phyloP scores from a whole-genome alignment of 2,797 vertebrate genomes.

The Eulemur coronatus region DNA sequence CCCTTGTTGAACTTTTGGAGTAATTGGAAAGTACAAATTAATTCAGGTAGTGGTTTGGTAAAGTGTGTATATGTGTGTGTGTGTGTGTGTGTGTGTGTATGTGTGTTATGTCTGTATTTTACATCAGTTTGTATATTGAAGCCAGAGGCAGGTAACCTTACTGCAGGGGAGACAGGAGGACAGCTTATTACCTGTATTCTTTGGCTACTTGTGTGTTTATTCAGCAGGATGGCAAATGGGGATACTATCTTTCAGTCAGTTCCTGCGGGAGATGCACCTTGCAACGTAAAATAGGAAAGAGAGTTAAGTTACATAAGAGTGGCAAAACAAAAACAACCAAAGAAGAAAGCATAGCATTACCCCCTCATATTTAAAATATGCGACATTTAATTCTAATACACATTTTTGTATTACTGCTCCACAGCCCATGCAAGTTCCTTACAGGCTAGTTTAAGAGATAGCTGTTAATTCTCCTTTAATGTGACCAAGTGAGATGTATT shows the following conservation, averaged over 20 bases:
- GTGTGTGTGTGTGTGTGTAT: background rate
- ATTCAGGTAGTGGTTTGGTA: background rate
- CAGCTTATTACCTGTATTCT: background rate
- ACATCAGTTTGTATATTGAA: background rate
- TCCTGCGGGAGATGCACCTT: background rate
- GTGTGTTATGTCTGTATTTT: background rate
- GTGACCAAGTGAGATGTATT: background rate
- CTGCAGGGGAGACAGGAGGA: background rate
- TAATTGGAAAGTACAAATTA: constrained; percentile 36
- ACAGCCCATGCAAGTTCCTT: background rate
- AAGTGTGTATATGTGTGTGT: background rate
- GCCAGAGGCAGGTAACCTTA: constrained; percentile 17
- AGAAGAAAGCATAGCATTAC: background rate
- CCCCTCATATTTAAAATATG: background rate
- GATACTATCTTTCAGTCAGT: background rate
- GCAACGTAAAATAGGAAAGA: background rate
- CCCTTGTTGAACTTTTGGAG: constrained; percentile 29
- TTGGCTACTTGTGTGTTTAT: background rate
- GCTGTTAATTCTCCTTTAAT: background rate
- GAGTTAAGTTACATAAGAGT: background rate
- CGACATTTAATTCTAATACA: background rate
- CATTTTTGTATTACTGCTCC: background rate
- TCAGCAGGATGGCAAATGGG: background rate
- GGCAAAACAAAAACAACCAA: background rate
- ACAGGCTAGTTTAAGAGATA: background rate